Evolutionary conservation across 2,797 vertebrate species (phyloP).

Genomic region (Phalanger gymnotis): DNA sequence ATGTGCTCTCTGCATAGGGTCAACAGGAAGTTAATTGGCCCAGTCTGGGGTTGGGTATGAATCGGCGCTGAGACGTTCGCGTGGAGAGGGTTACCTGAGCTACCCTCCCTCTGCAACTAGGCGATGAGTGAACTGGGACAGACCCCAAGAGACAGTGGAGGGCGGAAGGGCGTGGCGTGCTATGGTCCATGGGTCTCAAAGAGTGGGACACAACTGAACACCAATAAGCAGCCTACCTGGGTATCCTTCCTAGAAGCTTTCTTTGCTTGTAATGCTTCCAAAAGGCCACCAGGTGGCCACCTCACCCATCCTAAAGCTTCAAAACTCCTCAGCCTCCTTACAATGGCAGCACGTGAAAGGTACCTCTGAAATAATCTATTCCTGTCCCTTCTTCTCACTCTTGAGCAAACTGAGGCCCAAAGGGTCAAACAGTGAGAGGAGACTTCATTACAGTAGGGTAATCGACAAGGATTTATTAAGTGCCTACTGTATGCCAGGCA

Average conservation of each 20-base stretch:
- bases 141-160: not conserved
- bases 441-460: not conserved
- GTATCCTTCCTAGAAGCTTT: not conserved
- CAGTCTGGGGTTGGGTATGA: not conserved
- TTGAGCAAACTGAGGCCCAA: not conserved
- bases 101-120: not conserved
- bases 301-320: not conserved
- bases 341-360: not conserved
- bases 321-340: accelerated
- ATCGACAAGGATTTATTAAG: not conserved
- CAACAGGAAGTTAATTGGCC: not conserved
- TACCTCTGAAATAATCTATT: too few species aligned
- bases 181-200: not conserved
- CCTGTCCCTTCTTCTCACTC: not conserved
- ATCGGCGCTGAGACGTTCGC: not conserved
- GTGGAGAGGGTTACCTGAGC: not conserved
- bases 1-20: not conserved
- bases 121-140: not conserved
- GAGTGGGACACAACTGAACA: not conserved
- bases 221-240: not conserved
- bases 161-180: not conserved
- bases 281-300: constrained; percentile 36
- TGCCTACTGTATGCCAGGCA: not conserved
- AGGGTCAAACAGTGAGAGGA: not conserved
- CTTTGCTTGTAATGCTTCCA: not conserved